phyloP scores from a whole-genome alignment of 2,888 invertebrate species.

The Zhuqinia jingwanae region DNA sequence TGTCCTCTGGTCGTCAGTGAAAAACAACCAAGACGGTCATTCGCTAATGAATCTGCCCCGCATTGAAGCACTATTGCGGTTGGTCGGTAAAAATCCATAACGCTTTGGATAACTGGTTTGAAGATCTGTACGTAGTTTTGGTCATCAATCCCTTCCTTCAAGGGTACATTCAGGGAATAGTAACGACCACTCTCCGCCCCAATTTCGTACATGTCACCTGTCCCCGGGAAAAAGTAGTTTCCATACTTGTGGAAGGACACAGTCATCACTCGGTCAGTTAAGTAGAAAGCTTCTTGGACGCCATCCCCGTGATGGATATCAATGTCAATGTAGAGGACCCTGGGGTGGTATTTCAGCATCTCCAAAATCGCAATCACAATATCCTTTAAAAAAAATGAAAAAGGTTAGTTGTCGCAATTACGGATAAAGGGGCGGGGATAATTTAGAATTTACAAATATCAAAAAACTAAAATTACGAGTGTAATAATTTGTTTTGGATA shows the following conservation, averaged over 20 bases:
- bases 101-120: slow-evolving; percentile 83
- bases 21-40: slow-evolving; percentile 97
- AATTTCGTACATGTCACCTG: slow-evolving; percentile 97
- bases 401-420: too few species aligned
- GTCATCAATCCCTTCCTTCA: slow-evolving; percentile 99
- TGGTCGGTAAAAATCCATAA: slow-evolving; percentile 98
- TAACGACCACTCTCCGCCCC: slow-evolving; percentile 97
- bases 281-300: slow-evolving; percentile 98
- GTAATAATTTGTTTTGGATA: neutral
- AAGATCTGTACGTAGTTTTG: slow-evolving; percentile 95
- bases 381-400: too few species aligned
- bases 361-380: slow-evolving; percentile 50
- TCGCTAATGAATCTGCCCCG: slow-evolving; percentile 98
- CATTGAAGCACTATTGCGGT: slow-evolving; percentile 99
- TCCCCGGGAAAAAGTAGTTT: slow-evolving; percentile 84
- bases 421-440: too few species aligned
- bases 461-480: too few species aligned
- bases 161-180: slow-evolving; percentile 98
- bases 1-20: slow-evolving; percentile 97
- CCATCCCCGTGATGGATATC: slow-evolving; percentile 99
- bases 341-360: slow-evolving; percentile 86
- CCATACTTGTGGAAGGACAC: slow-evolving; percentile 99
- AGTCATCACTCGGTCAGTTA: slow-evolving; percentile 99
- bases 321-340: slow-evolving; percentile 98
- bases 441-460: too few species aligned